Evolutionary conservation across 2,888 invertebrate genomes (phyloP), one percentile per base, ranked within the genome.

Genomic region (Eutolmus rufibarbis): DNA sequence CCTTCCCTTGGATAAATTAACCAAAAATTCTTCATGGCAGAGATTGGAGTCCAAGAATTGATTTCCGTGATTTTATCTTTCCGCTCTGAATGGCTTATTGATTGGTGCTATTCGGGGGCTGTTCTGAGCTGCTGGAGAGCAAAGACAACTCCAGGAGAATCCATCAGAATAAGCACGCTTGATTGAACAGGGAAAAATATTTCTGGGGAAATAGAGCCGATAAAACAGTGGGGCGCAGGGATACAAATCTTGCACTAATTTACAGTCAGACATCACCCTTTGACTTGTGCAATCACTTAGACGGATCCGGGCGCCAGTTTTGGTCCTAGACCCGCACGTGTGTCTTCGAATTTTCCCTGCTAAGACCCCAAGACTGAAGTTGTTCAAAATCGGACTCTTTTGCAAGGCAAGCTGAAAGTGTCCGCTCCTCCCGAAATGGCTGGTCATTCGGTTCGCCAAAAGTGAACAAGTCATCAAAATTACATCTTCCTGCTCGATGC

Each of bases 381-480:
- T 56, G 51, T 81, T 51, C 56, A 56, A 40, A 37, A 56, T 16
- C 14, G 46, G 12, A 43, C 40, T 78, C 46, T 81, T 81, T 81
- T 81, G 81, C 81, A 81, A 81, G 34, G 56, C 81, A 81, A 81
- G 81, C 81, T 56, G 51, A 34, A 81, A 28, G 28, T 40, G n/a
- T 81, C 43, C 28, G 31, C 51, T 81, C 31, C 51, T 31, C 76
- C 56, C 7, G 34, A 81, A 81, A 84, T 74, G 66, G 40, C 40
- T 43, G 84, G 74, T 40, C 84, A 84, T 74, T 84, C 66, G 37
- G 74, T 84, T 57, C 46, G 37, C 66, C 84, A 84, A 84, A 84
- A 84, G 84, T 84, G 84, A 84, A 84, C 84, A 84, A 84, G 84
- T 84, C 84, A 84, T 84, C 84, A 84, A 84, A 84, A 84, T 84